Evolutionary conservation across 1,140 invertebrate species (phyloP).

Genomic region (Tetramorium simillimum): DNA sequence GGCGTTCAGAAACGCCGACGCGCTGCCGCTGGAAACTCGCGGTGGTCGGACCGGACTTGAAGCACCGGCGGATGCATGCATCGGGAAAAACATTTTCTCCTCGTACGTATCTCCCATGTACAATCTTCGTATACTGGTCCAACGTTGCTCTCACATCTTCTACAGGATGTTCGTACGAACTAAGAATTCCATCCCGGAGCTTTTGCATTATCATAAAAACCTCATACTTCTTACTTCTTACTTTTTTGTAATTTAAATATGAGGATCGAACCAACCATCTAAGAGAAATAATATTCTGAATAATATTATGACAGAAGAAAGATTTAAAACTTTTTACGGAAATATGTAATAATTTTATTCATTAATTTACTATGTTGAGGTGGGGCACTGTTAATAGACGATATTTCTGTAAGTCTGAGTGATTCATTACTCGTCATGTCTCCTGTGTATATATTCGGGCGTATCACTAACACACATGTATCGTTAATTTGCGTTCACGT

Average conservation of each 20-base stretch:
- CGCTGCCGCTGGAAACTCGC: slow-evolving; percentile 28
- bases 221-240: background rate
- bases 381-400: background rate
- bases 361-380: background rate
- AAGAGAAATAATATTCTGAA: background rate
- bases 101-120: slow-evolving; percentile 5
- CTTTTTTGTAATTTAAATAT: background rate
- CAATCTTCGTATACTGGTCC: background rate
- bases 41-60: slow-evolving; percentile 41
- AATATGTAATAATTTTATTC: background rate
- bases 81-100: slow-evolving; percentile 40
- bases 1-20: slow-evolving; percentile 53
- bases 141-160: background rate
- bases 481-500: slow-evolving; percentile 30
- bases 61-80: slow-evolving; percentile 20
- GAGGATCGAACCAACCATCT: too few species aligned
- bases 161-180: background rate
- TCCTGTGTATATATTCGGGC: background rate
- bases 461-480: background rate
- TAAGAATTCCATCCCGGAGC: background rate
- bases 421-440: background rate
- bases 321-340: background rate
- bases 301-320: background rate
- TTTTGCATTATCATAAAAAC: background rate
- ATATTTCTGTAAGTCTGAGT: background rate